These are phyloP conservation scores for Actinostola sp. DNA, from an alignment of 92 coral and sea anemone species.

Conservation along the genomic window DNA sequence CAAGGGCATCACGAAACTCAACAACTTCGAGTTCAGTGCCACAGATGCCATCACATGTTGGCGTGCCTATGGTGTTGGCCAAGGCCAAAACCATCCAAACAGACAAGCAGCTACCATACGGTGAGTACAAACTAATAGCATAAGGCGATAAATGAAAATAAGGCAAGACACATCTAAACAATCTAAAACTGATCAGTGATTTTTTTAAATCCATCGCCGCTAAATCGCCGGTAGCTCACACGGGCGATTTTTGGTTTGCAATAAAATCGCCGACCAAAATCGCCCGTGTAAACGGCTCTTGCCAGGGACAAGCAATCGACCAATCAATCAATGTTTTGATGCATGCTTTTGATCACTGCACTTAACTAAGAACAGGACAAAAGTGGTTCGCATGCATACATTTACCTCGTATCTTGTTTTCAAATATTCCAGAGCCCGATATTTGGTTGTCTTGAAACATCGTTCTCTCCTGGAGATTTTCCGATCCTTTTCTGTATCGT, in stretches of 20 bases:
- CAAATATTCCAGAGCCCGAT: background rate
- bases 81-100: constrained; percentile 24
- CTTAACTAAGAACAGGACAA: too few relatives aligned
- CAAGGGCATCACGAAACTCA: constrained; percentile 42
- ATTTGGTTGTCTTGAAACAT: background rate
- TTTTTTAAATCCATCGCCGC: too few relatives aligned
- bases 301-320: too few relatives aligned
- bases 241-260: too few relatives aligned
- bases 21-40: constrained; percentile 29
- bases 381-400: background rate
- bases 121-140: background rate
- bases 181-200: too few relatives aligned
- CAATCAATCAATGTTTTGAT: too few relatives aligned
- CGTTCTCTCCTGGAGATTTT: background rate
- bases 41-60: constrained; percentile 11
- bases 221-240: too few relatives aligned
- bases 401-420: too few relatives aligned
- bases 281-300: too few relatives aligned
- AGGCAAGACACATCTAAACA: too few relatives aligned
- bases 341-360: too few relatives aligned
- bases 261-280: too few relatives aligned
- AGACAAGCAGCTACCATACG: background rate
- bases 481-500: background rate
- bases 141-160: background rate
- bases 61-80: constrained; percentile 48